Percentiles rank a stretch among this genome's conserved stretches.
Conservation (phyloP, 2,113 vertebrate genomes). For the Dolichallabes microphthalmus region DNA sequence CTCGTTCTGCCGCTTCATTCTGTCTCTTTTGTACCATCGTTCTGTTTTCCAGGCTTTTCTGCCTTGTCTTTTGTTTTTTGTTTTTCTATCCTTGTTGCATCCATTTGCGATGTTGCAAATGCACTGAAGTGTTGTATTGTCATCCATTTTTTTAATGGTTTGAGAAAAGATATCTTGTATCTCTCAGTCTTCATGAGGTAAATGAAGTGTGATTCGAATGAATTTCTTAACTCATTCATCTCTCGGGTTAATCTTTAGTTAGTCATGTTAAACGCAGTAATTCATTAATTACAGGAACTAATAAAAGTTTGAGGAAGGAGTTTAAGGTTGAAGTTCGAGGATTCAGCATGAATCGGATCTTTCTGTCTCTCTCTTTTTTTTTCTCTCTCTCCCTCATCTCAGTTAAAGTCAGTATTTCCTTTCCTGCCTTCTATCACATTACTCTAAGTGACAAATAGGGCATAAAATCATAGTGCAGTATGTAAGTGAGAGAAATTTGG, state of each 20-base stretch:
- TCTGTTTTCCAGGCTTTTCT: not conserved
- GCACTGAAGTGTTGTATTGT: not conserved
- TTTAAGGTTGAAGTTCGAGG: not conserved
- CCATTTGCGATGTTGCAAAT: not conserved
- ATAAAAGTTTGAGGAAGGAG: not conserved
- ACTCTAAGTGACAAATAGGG: not conserved
- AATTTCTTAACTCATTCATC: not conserved
- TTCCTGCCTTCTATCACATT: not conserved
- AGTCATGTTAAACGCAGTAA: not conserved
- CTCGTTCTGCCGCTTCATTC: not conserved
- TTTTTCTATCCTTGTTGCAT: slow-evolving; percentile 7
- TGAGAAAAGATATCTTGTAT: not conserved
- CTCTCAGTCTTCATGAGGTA: not conserved
- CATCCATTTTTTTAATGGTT: not conserved
- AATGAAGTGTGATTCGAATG: not conserved
- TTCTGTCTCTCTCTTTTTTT: no score
- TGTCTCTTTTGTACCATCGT: not conserved
- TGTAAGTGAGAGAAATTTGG: not conserved
- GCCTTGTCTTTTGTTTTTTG: not conserved
- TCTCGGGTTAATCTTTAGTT: not conserved
- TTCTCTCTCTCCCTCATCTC: not conserved
- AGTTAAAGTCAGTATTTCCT: not conserved
- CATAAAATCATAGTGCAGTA: not conserved
- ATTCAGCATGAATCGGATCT: not conserved
- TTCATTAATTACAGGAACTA: not conserved